Percentiles rank a stretch among this genome's conserved stretches.
These are phyloP conservation scores for Rhombomys opimus DNA, from an alignment of 2,113 vertebrate genomes.

Conservation along the genomic window DNA sequence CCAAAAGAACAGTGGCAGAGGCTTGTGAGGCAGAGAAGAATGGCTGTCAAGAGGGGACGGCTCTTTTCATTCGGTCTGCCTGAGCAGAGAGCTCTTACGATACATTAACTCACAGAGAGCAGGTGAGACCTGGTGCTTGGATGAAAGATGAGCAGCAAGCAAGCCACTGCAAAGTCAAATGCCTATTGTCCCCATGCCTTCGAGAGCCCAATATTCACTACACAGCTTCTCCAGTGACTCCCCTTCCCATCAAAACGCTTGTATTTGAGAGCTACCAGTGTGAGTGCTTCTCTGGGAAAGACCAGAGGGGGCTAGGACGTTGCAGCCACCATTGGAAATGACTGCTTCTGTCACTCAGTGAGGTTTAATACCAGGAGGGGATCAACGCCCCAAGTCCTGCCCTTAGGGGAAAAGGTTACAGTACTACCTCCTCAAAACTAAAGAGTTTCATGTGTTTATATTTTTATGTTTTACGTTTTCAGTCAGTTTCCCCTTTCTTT, in stretches of 20 bases:
- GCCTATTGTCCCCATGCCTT: constrained; percentile 51
- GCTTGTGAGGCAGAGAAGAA: background rate
- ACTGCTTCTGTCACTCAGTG: background rate
- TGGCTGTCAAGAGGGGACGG: constrained; percentile 5
- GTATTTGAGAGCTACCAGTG: constrained; percentile 10
- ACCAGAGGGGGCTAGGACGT: background rate
- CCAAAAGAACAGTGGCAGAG: background rate
- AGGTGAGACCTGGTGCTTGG: constrained; percentile 2
- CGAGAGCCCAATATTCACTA: constrained; percentile 44
- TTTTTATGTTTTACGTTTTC: too few species aligned
- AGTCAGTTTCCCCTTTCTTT: background rate
- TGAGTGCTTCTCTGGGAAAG: background rate
- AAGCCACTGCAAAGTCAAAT: constrained; percentile 12
- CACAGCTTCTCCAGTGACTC: constrained; percentile 26
- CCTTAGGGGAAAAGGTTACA: background rate
- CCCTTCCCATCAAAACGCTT: constrained; percentile 71
- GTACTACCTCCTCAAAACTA: background rate
- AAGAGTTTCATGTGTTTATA: background rate
- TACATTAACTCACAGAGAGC: constrained; percentile 51
- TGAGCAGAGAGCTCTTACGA: constrained; percentile 11
- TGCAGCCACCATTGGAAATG: background rate
- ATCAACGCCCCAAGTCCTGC: background rate
- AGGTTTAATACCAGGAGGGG: background rate
- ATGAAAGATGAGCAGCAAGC: constrained; percentile 5
- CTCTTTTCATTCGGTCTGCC: constrained; percentile 59